phyloP scores from a whole-genome alignment of 2,797 vertebrate species.

The Cynodonichthys magdalenae region DNA sequence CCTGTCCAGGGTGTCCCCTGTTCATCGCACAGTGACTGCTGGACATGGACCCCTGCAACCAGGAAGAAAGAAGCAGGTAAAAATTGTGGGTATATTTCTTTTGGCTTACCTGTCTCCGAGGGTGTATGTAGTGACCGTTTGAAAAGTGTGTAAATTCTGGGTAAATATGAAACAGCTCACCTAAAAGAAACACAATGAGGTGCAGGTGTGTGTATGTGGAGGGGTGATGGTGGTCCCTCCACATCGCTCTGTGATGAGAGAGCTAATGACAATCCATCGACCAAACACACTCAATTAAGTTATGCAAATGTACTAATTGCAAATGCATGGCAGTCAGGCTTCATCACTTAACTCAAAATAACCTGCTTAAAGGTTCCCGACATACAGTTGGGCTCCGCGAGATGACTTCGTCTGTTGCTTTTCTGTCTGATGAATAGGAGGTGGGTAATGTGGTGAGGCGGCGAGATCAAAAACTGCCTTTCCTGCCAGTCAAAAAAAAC shows the following conservation, averaged over 20 bases:
- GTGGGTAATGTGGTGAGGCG: constrained; percentile 8
- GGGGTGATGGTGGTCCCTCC: background rate
- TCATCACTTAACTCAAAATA: constrained; percentile 61
- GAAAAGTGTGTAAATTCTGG: constrained; percentile 25
- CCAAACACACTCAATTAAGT: constrained; percentile 67
- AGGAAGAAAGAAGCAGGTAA: background rate
- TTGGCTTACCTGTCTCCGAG: constrained; percentile 34
- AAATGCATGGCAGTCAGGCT: constrained; percentile 43
- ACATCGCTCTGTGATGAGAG: constrained; percentile 5
- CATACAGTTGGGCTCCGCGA: constrained; percentile 5
- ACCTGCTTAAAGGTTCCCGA: constrained; percentile 56
- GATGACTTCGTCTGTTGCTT: constrained; percentile 31
- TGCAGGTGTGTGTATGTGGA: background rate
- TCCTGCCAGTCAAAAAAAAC: constrained; percentile 67
- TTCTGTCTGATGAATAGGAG: constrained; percentile 36
- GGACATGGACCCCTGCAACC: background rate
- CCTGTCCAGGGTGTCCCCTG: too few species aligned
- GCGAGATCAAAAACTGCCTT: constrained; percentile 55
- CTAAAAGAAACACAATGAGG: background rate
- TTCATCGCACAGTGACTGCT: too few species aligned
- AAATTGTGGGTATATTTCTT: constrained; percentile 15
- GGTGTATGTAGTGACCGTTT: constrained; percentile 7
- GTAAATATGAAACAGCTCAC: constrained; percentile 6
- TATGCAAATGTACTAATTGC: constrained; percentile 74
- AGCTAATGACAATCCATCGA: constrained; percentile 49